Evolutionary conservation across 2,888 invertebrate genomes (phyloP).

Genomic region (Drepanosiphum platanoidis): DNA sequence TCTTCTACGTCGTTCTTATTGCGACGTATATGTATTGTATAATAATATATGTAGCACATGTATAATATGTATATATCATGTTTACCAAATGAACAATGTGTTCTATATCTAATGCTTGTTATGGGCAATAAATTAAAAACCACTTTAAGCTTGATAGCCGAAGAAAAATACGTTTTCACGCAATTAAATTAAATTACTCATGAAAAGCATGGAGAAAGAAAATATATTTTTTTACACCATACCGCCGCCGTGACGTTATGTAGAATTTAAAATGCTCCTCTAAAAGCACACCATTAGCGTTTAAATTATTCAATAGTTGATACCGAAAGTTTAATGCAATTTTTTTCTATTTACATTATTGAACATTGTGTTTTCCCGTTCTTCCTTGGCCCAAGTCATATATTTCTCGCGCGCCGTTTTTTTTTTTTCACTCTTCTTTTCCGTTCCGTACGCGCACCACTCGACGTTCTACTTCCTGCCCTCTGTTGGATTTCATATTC

Average conservation of each 20-base stretch:
- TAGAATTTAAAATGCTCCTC: neutral
- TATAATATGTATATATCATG: neutral
- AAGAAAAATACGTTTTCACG: neutral
- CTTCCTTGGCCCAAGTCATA: neutral
- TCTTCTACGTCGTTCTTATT: neutral
- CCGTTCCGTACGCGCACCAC: neutral
- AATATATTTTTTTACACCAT: neutral
- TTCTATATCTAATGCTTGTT: neutral
- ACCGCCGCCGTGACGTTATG: too few species aligned
- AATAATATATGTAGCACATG: too few species aligned
- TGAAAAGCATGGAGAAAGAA: neutral
- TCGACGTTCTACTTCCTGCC: neutral
- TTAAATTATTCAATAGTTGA: conserved; percentile 32
- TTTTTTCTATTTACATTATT: conserved; percentile 14
- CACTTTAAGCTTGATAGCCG: neutral
- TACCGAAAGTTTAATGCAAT: neutral
- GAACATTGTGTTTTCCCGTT: neutral
- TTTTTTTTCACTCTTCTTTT: neutral
- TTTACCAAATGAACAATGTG: neutral
- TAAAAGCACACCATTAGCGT: neutral
- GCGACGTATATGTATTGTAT: too few species aligned
- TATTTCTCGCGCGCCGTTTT: neutral
- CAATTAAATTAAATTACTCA: neutral
- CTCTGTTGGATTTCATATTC: neutral
- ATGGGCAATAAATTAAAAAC: conserved; percentile 28